These are phyloP conservation scores for Acrossocheilus fasciatus DNA, from an alignment of 2,797 vertebrate genomes.

Conservation along the genomic window DNA sequence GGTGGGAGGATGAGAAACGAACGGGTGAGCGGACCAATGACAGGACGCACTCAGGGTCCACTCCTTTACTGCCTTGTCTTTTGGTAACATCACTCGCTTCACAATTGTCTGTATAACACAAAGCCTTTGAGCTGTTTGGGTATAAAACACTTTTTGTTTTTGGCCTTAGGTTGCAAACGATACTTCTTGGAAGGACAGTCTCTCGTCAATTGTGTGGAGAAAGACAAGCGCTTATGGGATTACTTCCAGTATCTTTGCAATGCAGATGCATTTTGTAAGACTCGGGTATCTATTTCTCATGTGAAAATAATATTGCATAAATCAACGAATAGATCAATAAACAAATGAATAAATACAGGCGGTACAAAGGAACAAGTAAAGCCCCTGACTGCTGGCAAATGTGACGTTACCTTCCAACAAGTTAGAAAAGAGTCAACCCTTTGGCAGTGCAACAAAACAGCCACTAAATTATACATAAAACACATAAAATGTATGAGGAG, in stretches of 20 bases:
- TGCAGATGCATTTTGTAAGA: conserved; percentile 75
- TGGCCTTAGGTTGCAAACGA: conserved; percentile 85
- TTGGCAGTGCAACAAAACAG: conserved; percentile 73
- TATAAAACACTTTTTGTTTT: conserved; percentile 65
- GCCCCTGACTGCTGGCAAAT: conserved; percentile 73
- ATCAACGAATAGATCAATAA: conserved; percentile 54
- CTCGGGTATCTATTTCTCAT: conserved; percentile 72
- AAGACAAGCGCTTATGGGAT: conserved; percentile 76
- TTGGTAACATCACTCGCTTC: conserved; percentile 99
- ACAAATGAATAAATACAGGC: conserved; percentile 55
- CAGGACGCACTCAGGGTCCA: conserved; percentile 97
- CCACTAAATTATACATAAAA: conserved; percentile 40
- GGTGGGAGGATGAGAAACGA: conserved; percentile 93
- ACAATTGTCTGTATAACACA: conserved; percentile 83
- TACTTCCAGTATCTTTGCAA: conserved; percentile 88
- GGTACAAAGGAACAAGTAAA: conserved; percentile 57
- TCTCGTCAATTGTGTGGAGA: conserved; percentile 80
- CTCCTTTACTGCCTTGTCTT: conserved; percentile 99
- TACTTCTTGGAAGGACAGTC: conserved; percentile 87
- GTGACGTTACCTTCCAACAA: conserved; percentile 99
- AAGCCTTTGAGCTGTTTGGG: conserved; percentile 84
- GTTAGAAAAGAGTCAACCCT: conserved; percentile 99
- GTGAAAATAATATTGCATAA: conserved; percentile 73
- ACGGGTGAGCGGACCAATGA: conserved; percentile 92
- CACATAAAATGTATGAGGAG: neutral